Conservation (phyloP, 2,888 invertebrate genomes). For the Xestia c-nigrum region DNA sequence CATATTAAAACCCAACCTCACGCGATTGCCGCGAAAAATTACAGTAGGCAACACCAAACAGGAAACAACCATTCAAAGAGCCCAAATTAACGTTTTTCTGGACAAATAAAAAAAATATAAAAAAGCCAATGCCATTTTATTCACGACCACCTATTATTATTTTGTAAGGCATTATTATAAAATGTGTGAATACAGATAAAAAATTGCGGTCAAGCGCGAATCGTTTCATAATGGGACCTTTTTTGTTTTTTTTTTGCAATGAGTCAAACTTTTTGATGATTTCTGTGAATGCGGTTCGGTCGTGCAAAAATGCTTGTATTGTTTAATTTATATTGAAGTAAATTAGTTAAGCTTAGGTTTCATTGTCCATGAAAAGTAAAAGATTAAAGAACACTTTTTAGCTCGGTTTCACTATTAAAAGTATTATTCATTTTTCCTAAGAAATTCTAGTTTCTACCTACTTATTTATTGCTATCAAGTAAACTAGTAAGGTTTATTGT, state of each 20-base stretch:
- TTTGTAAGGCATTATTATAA: constrained; percentile 63
- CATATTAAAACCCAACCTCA: constrained; percentile 26
- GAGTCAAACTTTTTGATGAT: constrained; percentile 51
- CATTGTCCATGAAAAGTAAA: not conserved
- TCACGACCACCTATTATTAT: constrained; percentile 71
- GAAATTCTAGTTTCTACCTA: not conserved
- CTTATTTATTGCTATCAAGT: not conserved
- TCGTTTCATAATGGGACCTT: constrained; percentile 43
- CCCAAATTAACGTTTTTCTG: constrained; percentile 59
- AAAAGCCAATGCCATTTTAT: constrained; percentile 68
- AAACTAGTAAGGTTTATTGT: not conserved
- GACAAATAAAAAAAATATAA: constrained; percentile 43
- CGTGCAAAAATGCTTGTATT: constrained; percentile 37
- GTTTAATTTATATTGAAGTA: constrained; percentile 28
- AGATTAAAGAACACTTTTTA: constrained; percentile 6
- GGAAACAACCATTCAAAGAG: constrained; percentile 57
- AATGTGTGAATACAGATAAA: constrained; percentile 66
- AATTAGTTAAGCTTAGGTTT: constrained; percentile 4
- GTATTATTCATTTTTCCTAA: not conserved
- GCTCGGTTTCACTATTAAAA: not conserved
- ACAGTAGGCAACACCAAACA: constrained; percentile 57
- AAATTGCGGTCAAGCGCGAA: constrained; percentile 63
- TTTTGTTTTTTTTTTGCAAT: constrained; percentile 45
- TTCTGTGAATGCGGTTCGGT: constrained; percentile 36
- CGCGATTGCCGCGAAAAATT: constrained; percentile 34